A percentile compares a stretch with the other conserved stretches of the same genome.
Conservation (phyloP, 2,113 vertebrate genomes). For the Silurus glanis region DNA sequence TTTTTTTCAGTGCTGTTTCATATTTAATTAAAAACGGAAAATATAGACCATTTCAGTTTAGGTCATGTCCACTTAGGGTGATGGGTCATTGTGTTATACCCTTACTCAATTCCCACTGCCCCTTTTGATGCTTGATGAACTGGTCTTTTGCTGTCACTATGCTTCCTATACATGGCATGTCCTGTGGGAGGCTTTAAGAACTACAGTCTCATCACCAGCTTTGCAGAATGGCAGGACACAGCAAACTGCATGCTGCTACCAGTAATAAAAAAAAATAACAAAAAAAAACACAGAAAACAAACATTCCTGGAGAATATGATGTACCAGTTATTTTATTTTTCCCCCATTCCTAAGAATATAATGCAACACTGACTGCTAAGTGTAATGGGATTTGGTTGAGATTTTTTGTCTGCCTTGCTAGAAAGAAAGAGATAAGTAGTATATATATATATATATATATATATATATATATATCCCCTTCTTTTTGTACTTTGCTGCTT, state of each 20-base stretch:
- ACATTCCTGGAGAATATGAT: slow-evolving; percentile 1
- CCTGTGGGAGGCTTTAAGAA: not conserved
- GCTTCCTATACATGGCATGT: not conserved
- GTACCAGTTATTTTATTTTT: not conserved
- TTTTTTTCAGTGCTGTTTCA: not conserved
- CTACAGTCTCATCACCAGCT: slow-evolving; percentile 28
- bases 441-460: not conserved
- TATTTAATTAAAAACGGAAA: not conserved
- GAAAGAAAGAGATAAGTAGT: not conserved
- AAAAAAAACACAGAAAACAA: not conserved
- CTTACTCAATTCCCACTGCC: not conserved
- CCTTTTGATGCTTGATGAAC: slow-evolving; percentile 13
- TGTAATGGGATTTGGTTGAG: not conserved
- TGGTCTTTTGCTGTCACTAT: slow-evolving; percentile 6
- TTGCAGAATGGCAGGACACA: not conserved
- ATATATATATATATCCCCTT: slow-evolving; percentile 10
- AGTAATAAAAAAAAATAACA: not conserved
- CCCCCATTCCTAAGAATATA: slow-evolving; percentile 17
- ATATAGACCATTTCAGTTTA: not conserved
- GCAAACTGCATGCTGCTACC: not conserved
- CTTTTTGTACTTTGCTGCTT: slow-evolving; percentile 55
- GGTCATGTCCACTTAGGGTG: not conserved
- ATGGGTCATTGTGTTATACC: not conserved
- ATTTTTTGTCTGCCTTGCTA: slow-evolving; percentile 15
- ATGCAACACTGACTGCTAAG: slow-evolving; percentile 33